Conservation (phyloP, 2,113 vertebrate genomes). For the Bubalus kerabau region DNA sequence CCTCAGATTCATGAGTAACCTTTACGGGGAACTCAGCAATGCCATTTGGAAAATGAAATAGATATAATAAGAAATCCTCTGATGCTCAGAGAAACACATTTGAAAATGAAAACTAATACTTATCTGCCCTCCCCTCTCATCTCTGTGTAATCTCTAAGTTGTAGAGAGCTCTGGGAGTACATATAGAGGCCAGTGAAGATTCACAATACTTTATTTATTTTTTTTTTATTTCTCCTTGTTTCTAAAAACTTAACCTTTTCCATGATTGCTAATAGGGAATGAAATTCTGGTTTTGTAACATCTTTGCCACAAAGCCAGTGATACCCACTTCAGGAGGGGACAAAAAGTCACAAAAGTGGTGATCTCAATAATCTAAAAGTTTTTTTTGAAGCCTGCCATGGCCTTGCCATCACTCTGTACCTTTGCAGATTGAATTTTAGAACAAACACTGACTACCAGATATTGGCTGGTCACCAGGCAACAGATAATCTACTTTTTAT, state of each 20-base stretch:
- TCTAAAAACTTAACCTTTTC: constrained; percentile 17
- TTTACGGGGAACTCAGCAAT: constrained; percentile 57
- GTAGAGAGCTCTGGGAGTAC: not conserved
- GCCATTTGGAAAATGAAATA: constrained; percentile 66
- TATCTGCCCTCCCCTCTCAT: not conserved
- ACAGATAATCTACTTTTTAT: not conserved
- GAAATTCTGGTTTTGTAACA: constrained; percentile 10
- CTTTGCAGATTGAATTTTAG: not conserved
- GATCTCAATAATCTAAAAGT: not conserved
- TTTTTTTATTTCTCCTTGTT: not conserved
- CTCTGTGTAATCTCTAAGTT: not conserved
- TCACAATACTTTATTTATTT: not conserved
- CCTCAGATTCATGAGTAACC: constrained; percentile 60
- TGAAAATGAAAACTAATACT: constrained; percentile 54
- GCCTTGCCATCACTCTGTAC: not conserved
- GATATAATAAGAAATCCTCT: constrained; percentile 56
- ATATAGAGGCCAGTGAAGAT: not conserved
- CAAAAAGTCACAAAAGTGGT: not conserved
- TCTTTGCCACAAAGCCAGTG: not conserved
- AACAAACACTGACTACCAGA: not conserved
- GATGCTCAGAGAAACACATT: constrained; percentile 55
- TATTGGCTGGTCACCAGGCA: not conserved
- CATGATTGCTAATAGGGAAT: not conserved
- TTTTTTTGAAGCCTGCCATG: not conserved
- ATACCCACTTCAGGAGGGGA: not conserved